These are phyloP conservation scores for Scaptodrosophila latifasciaeformis DNA, from an alignment of 2,888 invertebrate genomes.

Conservation along the genomic window DNA sequence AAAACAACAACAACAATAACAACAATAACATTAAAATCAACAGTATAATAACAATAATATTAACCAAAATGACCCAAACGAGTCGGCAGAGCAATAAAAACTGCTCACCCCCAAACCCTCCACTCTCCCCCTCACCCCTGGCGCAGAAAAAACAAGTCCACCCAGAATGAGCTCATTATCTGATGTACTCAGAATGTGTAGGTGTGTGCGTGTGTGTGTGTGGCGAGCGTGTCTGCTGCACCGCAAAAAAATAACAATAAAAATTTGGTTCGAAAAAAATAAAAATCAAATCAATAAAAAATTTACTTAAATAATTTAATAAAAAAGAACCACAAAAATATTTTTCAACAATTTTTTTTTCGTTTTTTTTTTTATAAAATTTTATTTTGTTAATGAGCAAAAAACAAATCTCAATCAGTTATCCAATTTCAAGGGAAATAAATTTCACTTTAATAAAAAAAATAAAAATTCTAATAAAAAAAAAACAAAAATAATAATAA, in stretches of 20 bases:
- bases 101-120: neutral
- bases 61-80: slow-evolving; percentile 23
- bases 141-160: neutral
- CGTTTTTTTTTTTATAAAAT: neutral
- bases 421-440: no score
- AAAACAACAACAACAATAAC: neutral
- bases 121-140: neutral
- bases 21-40: slow-evolving; percentile 4
- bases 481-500: neutral
- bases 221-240: neutral
- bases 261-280: slow-evolving; percentile 23
- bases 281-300: slow-evolving; percentile 4
- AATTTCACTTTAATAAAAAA: no score
- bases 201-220: neutral
- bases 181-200: no score
- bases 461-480: neutral
- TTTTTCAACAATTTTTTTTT: neutral
- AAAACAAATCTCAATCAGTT: no score
- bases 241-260: neutral
- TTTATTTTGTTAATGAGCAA: neutral
- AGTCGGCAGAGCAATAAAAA: slow-evolving; percentile 2
- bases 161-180: no score
- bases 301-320: neutral
- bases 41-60: slow-evolving; percentile 28
- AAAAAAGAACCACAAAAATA: neutral